Conservation (phyloP, 2,797 vertebrate genomes). For the Spondyliosoma cantharus region DNA sequence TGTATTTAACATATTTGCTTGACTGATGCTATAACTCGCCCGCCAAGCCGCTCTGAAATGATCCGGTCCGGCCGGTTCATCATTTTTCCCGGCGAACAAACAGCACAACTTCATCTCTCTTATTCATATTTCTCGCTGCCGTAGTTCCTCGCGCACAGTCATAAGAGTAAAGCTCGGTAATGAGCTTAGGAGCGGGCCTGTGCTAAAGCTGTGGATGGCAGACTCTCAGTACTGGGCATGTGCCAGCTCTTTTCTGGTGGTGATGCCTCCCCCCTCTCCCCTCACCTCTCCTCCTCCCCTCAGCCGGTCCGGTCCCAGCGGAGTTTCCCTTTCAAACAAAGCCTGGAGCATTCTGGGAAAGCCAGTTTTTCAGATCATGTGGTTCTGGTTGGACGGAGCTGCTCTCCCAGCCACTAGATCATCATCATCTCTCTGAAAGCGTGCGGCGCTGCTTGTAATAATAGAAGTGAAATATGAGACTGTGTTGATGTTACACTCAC, state of each 20-base stretch:
- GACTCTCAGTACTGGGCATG: conserved; percentile 75
- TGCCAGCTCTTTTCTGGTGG: conserved; percentile 77
- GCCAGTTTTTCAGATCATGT: conserved; percentile 71
- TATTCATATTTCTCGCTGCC: conserved; percentile 33
- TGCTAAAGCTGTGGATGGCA: conserved; percentile 79
- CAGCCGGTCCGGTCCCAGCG: conserved; percentile 70
- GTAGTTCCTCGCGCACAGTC: conserved; percentile 56
- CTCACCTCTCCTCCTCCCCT: conserved; percentile 34
- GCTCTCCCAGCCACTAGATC: conserved; percentile 31
- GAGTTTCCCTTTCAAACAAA: conserved; percentile 74
- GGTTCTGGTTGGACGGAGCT: conserved; percentile 54
- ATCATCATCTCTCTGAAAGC: conserved; percentile 33
- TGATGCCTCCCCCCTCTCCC: conserved; percentile 36
- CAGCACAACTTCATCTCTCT: conserved; percentile 21
- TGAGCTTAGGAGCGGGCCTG: conserved; percentile 69
- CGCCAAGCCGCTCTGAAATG: not conserved
- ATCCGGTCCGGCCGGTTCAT: conserved; percentile 6
- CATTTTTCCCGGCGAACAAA: conserved; percentile 16
- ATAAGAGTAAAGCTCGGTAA: conserved; percentile 73
- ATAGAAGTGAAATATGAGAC: conserved; percentile 6
- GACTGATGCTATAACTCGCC: conserved; percentile 2
- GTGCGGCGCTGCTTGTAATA: conserved; percentile 14
- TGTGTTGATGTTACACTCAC: conserved; percentile 6
- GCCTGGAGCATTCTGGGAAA: conserved; percentile 81
- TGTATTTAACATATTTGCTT: conserved; percentile 7